Base-by-base conservation (phyloP, 2,888 invertebrate genomes). In the Carterocephalus palaemon region DNA sequence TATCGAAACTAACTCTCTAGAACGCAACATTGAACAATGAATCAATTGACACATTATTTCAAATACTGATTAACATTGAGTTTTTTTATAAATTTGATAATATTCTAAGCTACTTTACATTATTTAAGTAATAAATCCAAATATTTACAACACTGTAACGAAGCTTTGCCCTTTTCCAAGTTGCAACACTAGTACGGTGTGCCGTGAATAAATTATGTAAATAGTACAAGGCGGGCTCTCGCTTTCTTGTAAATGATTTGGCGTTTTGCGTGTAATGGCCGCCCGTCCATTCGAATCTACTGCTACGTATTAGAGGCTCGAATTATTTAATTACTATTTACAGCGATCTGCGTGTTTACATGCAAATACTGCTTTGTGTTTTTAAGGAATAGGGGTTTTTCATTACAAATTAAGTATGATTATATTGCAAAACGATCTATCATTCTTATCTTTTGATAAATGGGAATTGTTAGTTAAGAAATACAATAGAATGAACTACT, bases 191-290 rank as follows among this genome's bases (percentile, higher is more conserved):
- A 56, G 54, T 55, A n/a, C n/a, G 29, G 36, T 49, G 53, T 58
- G 58, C 55, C 51, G 53, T 68, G 84, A 77, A 84, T 84, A 85
- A 84, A 84, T 84, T 85, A 85, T 84, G 84, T 81, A 83, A 83
- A 85, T 85, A 76, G 56, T 70, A 62, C 65, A 64, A 75, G 76
- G 77, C 69, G 75, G 76, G 75, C 71, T 78, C 76, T 81, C 75
- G 81, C 80, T 85, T 82, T 79, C 78, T 81, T 75, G 79, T 81
- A 83, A 83, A 84, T 82, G 81, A 76, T 81, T 80, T 81, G 77
- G 69, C 76, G 79, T 78, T 82, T 78, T 72, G 64, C 65, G 65
- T 71, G 67, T 81, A 81, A 81, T 81, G 71, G 76, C 67, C 62
- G 66, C 64, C 67, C 71, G 67, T 73, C 73, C 70, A 72, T 67